Evolutionary conservation across 2,113 vertebrate genomes (phyloP).

Genomic region (Raja brachyura): DNA sequence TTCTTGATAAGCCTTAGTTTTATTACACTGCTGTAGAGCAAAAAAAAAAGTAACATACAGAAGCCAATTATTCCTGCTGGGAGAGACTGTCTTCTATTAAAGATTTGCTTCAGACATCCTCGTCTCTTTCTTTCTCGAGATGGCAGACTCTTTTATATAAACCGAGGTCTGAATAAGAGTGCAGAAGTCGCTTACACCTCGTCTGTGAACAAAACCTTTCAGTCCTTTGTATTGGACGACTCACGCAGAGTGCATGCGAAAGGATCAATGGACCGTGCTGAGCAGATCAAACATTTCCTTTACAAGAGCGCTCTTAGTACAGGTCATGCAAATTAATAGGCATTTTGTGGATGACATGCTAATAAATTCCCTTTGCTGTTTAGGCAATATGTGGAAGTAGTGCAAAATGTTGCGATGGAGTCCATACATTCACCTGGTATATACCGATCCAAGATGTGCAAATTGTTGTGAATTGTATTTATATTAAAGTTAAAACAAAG

Average conservation of each 20-base stretch:
- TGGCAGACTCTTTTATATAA: slow-evolving; percentile 3
- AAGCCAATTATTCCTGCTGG: slow-evolving; percentile 36
- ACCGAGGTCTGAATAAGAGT: not conserved
- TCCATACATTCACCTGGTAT: not conserved
- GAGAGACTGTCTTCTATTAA: slow-evolving; percentile 34
- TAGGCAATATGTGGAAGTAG: not conserved
- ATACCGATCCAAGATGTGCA: not conserved
- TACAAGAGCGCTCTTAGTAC: not conserved
- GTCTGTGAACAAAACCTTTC: not conserved
- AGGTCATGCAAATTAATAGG: slow-evolving; percentile 30
- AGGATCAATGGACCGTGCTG: slow-evolving; percentile 18
- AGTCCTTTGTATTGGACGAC: not conserved
- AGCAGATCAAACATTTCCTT: slow-evolving; percentile 19
- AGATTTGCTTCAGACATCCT: slow-evolving; percentile 32
- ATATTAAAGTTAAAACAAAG: not conserved
- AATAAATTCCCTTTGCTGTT: not conserved
- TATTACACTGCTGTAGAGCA: slow-evolving; percentile 26
- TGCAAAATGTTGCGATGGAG: too few species aligned
- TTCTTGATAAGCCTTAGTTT: slow-evolving; percentile 35
- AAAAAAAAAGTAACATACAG: not conserved
- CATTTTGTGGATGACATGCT: not conserved
- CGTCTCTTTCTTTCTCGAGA: not conserved
- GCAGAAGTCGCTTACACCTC: not conserved
- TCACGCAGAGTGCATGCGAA: not conserved
- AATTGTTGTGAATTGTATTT: not conserved